Evolutionary conservation across 2,888 invertebrate species (phyloP), one percentile per base, ranked within the genome.

Genomic region (Digitonthophagus gazella): DNA sequence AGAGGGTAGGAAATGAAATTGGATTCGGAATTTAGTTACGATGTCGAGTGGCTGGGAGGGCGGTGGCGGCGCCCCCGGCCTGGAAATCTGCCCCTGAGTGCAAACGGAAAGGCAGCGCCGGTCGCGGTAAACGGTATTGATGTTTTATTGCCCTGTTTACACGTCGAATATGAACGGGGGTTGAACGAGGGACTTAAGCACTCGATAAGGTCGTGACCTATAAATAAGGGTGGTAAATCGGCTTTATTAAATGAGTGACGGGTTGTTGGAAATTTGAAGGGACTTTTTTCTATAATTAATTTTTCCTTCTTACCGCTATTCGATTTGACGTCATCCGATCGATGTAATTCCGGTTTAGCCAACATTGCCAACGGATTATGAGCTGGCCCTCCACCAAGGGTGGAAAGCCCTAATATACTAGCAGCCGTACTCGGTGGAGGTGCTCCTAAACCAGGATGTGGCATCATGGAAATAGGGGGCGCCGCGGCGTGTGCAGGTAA

Each of bases 321-420:
- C 74, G 91, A 89, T 82, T 92, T 92, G 74, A 90, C 89, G 78
- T 92, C 92, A 72, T 90, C 90, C 63, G 90, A 87, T 77, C 92
- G 85, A 83, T 92, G 92, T 65, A 92, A 86, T 76, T 93, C 93
- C 64, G 92, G 91, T 76, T 93, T 93, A 72, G 91, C 90, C 74
- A 93, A 85, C 84, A 93, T 92, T 75, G 91, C 90, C 44, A 93
- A 86, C 22, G 92, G 91, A 81, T 92, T 92, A 75, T 90, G 89
- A 11, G 89, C 88, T 55, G 90, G 89, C 18, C 85, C 84, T 44
- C 88, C 89, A 16, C 91, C 87, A 56, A 91, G 90, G 2, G 85
- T 86, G 63, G 86, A 85, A 70, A 84, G 83, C 15, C 85, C 84
- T 66, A 90, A 84, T 15, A 90, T 83, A 68, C 89, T 89, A 58